Percentiles rank a stretch among this genome's conserved stretches.
These are phyloP conservation scores for Stenopsyche tienmushanensis DNA, from an alignment of 1,140 invertebrate species.

Conservation along the genomic window DNA sequence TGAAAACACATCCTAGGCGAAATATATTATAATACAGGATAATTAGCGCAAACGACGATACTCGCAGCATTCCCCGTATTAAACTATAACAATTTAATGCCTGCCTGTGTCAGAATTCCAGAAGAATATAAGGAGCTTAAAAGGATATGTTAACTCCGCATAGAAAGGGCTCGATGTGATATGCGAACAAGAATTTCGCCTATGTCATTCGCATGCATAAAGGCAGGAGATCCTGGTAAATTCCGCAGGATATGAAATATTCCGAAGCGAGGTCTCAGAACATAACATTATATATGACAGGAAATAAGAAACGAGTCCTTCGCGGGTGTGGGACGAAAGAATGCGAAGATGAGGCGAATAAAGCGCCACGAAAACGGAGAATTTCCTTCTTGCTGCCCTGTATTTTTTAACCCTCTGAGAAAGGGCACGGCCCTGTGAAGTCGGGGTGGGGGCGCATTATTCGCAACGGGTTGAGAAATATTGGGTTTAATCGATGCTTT, in stretches of 20 bases:
- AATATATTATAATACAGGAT: too few species aligned
- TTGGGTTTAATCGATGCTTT: too few species aligned
- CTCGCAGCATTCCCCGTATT: too few species aligned
- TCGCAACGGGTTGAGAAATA: background rate
- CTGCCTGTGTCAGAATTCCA: background rate
- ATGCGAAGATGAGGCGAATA: conserved; percentile 8
- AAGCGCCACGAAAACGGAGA: too few species aligned
- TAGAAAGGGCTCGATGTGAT: background rate
- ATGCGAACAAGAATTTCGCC: conserved; percentile 32
- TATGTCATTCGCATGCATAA: conserved; percentile 26
- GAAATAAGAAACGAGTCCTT: conserved; percentile 16
- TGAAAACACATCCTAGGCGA: too few species aligned
- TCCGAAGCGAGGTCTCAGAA: conserved; percentile 18
- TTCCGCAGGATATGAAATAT: conserved; percentile 42
- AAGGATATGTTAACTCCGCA: background rate
- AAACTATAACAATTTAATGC: background rate
- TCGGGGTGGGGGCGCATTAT: conserved; percentile 1
- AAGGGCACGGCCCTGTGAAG: too few species aligned
- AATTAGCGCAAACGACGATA: background rate
- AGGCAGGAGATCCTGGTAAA: conserved; percentile 31
- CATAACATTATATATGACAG: conserved; percentile 19
- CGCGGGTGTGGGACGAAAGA: background rate
- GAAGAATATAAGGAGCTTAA: background rate
- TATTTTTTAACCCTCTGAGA: too few species aligned
- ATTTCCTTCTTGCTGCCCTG: too few species aligned